Base-by-base conservation (phyloP, 2,888 invertebrate genomes). In the Temnothorax unifasciatus region DNA sequence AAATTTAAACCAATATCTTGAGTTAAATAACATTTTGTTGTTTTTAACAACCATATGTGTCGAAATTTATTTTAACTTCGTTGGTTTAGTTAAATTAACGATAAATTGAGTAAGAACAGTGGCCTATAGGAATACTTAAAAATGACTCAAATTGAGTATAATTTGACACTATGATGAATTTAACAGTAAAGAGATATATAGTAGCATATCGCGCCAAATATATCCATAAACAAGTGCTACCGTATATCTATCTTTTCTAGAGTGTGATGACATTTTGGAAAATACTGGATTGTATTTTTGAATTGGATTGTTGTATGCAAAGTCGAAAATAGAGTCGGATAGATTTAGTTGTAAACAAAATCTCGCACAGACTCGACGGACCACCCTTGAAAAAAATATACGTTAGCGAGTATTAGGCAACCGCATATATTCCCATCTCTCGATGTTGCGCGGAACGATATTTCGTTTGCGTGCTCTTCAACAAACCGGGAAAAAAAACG, bases 381-480 rank as follows among this genome's bases (percentile, higher is more conserved):
- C 9, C 13, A 29, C n/a, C 9, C 9, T 68, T 68, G 29, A 68
- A 57, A 68, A 66, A 25, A 44, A 54, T 3, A 15, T 4, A 21
- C 38, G 13, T n/a, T 21, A 8, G 41, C 15, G 25, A n/a, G 57
- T 13, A n/a, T n/a, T n/a, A n/a, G 6, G 18, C 25, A 18, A 44
- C 29, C 38, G 54, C 44, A 11, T 6, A 13, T 47, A 79, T 25
- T 69, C 21, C 4, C 44, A 57, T 34, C 6, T 59, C 9, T 25
- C 21, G 21, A 21, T 34, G 59, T 71, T 18, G 11, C 69, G 15
- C 47, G 13, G 15, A 57, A 34, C 15, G 21, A 54, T 15, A 47
- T 61, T 63, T 50, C 50, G n/a, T 41, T 38, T 6, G 64, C 50
- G 13, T 66, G 66, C 54, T 79, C 38, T 79, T 71, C 59, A 66